Evolutionary conservation across 2,113 vertebrate species (phyloP), one percentile per base, ranked within the genome.

Genomic region (Oreochromis niloticus): DNA sequence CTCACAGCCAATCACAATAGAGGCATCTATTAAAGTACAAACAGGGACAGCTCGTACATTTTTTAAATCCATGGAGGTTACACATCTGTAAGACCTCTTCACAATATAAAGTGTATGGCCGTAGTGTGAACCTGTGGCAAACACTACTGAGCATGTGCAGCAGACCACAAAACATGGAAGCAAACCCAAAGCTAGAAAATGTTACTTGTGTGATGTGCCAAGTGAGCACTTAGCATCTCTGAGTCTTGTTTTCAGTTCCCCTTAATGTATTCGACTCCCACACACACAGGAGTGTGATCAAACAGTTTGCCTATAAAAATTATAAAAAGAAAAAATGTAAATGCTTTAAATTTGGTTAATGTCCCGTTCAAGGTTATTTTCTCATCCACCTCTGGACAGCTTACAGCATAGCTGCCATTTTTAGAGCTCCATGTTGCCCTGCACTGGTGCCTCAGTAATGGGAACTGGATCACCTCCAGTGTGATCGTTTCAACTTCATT

Each of bases 121-220:
- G 0, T 14, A 1, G 2, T 46, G 22, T 24, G 68, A 43, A 71
- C 36, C 0, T 71, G 3, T 24, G 36, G 39, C 66, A 6, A 46
- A 73, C 22, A 1, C 41, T 11, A 17, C 43, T 30, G 41, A 75
- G 41, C 41, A 48, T 30, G 68, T 48, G 68, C 22, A 46, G 41
- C 12, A 24, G 41, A 0, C 68, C 68, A 48, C 41, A 3, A 30
- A 17, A 7, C 41, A 19, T 11, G 0, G 6, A 75, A 17, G 22
- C 41, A 73, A 73, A 73, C 68, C 68, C 68, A 73, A 30, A 73
- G 22, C 41, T 11, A 0, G 41, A 19, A 48, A 48, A 48, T 75
- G 41, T 2, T 17, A 17, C 43, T 46, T 0, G 7, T 24, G 39
- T 46, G n/a, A 73, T 17, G 39, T 46, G 68, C 68, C 68, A 73